Evolutionary conservation across 2,797 vertebrate genomes (phyloP).

Genomic region (Rhynchotus rufescens): DNA sequence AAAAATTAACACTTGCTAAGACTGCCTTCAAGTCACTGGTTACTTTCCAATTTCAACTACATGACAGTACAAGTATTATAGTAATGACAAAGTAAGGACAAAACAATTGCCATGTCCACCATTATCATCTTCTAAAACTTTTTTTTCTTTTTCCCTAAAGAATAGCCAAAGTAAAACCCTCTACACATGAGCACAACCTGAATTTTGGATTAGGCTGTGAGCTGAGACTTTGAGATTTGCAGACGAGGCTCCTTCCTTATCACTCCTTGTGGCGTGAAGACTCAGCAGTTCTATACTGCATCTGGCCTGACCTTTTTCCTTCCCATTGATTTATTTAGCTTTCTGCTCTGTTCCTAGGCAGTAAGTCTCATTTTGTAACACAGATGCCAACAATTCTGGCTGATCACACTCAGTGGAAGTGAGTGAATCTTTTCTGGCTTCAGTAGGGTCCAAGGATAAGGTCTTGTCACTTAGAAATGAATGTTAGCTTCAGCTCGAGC

Average conservation of each 20-base stretch:
- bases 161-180: background rate
- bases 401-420: background rate
- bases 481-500: background rate
- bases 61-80: accelerated
- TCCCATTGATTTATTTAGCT: constrained; percentile 53
- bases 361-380: background rate
- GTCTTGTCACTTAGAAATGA: background rate
- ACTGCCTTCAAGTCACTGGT: accelerated
- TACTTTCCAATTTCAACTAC: background rate
- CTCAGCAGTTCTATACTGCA: constrained; percentile 61
- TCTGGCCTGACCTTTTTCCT: constrained; percentile 58
- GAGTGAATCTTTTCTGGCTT: background rate
- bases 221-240: constrained; percentile 46
- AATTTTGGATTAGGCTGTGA: background rate
- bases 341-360: constrained; percentile 28
- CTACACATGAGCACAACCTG: background rate
- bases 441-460: constrained; percentile 18
- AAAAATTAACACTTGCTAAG: background rate
- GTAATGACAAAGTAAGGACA: background rate
- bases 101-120: background rate
- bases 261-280: constrained; percentile 1
- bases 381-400: background rate
- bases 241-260: constrained; percentile 44
- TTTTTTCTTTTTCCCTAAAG: background rate
- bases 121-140: background rate